These are phyloP conservation scores for Dolichopus griseipennis DNA, from an alignment of 2,888 invertebrate genomes.

Conservation along the genomic window DNA sequence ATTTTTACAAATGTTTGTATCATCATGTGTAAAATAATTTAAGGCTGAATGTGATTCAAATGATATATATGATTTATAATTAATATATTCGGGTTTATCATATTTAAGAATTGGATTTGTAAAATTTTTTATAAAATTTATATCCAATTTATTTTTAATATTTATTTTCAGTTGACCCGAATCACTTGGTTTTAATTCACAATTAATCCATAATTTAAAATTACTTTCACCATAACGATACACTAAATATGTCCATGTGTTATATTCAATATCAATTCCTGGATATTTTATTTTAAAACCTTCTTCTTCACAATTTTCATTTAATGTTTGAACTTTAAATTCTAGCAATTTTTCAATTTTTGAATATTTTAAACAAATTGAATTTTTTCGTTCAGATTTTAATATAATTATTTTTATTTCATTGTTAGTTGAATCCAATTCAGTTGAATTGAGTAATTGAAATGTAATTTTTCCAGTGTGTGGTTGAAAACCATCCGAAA, in stretches of 20 bases:
- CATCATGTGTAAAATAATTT: neutral
- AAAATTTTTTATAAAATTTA: neutral
- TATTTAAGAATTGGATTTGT: neutral
- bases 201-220: conserved; percentile 3
- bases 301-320: neutral
- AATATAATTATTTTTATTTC: neutral
- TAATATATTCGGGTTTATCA: neutral
- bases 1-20: neutral
- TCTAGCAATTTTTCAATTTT: neutral
- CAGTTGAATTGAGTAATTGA: neutral
- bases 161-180: neutral
- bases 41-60: neutral
- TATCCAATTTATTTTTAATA: neutral
- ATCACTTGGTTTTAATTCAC: neutral
- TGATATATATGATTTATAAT: neutral
- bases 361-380: neutral
- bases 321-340: neutral
- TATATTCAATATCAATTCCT: neutral
- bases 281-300: neutral
- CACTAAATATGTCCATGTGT: neutral
- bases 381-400: neutral
- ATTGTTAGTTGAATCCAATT: neutral
- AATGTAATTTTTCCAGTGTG: neutral
- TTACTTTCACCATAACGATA: neutral
- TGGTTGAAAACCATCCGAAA: neutral